Conservation (phyloP, 2,113 vertebrate genomes). For the Syrrhaptes paradoxus region DNA sequence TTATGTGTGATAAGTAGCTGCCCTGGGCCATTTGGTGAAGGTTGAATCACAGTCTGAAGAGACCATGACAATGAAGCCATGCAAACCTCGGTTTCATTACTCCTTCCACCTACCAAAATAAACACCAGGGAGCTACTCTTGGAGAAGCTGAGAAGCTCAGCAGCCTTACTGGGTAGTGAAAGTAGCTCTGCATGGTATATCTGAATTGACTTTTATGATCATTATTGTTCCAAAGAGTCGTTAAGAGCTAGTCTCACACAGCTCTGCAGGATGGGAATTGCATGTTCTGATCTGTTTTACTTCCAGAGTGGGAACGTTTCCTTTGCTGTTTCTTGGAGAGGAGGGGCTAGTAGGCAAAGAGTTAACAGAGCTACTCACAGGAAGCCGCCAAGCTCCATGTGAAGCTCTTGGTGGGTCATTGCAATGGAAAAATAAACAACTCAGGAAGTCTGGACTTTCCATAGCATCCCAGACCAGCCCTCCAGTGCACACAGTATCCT, state of each 20-base stretch:
- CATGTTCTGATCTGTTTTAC: neutral
- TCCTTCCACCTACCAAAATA: constrained; percentile 32
- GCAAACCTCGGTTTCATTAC: constrained; percentile 34
- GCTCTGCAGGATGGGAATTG: neutral
- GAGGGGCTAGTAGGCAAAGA: neutral
- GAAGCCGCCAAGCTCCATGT: neutral
- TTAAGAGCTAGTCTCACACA: neutral
- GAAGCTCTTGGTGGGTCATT: constrained; percentile 29
- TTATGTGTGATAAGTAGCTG: neutral
- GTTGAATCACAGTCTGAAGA: neutral
- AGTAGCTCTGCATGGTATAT: constrained; percentile 20
- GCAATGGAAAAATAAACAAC: constrained; percentile 51
- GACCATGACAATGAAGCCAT: neutral
- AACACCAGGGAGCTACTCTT: constrained; percentile 29
- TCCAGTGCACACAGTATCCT: neutral
- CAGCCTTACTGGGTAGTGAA: constrained; percentile 29
- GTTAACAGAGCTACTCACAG: constrained; percentile 20
- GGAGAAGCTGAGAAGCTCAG: constrained; percentile 44
- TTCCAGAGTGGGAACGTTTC: neutral
- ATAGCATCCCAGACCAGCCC: neutral
- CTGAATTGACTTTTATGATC: constrained; percentile 34
- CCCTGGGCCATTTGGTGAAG: neutral
- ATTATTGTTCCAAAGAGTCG: neutral
- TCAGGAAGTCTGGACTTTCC: constrained; percentile 39
- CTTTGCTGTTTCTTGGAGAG: neutral